A percentile compares a stretch with the other conserved stretches of the same genome.
Conservation (phyloP, 2,797 vertebrate species). For the Potorous gilbertii region DNA sequence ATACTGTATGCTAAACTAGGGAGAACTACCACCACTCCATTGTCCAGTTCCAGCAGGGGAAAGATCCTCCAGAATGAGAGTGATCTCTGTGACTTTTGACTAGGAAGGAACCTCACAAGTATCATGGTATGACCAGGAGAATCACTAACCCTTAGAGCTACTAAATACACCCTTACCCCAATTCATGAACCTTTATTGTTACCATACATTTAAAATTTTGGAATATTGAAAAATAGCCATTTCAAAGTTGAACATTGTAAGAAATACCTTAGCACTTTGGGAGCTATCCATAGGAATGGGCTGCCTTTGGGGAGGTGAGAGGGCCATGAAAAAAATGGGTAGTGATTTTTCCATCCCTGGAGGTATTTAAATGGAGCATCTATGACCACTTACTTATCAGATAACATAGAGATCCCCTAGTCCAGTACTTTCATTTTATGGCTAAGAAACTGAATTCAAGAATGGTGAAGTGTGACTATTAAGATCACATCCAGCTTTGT, state of each 20-base stretch:
- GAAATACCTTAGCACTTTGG: not conserved
- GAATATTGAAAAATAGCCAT: not conserved
- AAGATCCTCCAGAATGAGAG: not conserved
- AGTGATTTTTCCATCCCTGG: not conserved
- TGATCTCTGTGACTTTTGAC: not conserved
- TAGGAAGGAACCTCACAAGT: not conserved
- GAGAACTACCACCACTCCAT: not conserved
- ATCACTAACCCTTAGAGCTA: not conserved
- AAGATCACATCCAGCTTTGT: not conserved
- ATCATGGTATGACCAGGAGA: not conserved
- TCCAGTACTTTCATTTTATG: not conserved
- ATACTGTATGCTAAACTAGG: not conserved
- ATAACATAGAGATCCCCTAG: not conserved
- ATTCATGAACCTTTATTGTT: not conserved
- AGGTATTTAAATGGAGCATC: not conserved
- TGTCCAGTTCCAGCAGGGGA: not conserved
- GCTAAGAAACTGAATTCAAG: not conserved
- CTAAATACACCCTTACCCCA: not conserved
- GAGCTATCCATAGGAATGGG: not conserved
- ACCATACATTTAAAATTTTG: not conserved
- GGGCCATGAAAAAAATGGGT: not conserved
- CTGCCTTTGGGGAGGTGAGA: not conserved
- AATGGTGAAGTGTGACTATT: not conserved
- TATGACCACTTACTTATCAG: not conserved
- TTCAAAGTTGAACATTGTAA: not conserved